These are phyloP conservation scores for Drosophila multiciliata DNA, from an alignment of 2,888 invertebrate genomes.

Conservation along the genomic window DNA sequence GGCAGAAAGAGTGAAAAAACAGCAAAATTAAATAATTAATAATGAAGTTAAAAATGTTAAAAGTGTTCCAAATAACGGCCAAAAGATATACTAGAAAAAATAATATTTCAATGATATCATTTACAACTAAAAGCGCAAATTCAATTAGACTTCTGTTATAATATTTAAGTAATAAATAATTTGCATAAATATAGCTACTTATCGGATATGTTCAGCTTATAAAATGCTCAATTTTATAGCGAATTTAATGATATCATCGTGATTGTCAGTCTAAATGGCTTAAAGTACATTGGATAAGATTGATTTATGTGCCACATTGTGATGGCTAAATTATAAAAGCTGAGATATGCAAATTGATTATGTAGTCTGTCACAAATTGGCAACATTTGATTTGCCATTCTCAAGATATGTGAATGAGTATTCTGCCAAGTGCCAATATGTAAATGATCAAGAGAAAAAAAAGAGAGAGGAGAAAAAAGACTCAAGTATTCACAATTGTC, in stretches of 20 bases:
- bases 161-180: neutral
- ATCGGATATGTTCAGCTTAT: neutral
- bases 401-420: constrained; percentile 38
- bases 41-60: neutral
- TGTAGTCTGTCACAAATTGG: constrained; percentile 59
- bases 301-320: constrained; percentile 60
- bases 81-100: neutral
- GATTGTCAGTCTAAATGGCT: constrained; percentile 27
- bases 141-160: neutral
- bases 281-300: constrained; percentile 41
- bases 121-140: neutral
- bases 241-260: constrained; percentile 36
- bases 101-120: neutral
- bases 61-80: neutral
- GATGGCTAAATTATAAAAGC: constrained; percentile 45
- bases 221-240: neutral
- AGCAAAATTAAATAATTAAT: neutral
- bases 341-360: constrained; percentile 70
- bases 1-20: neutral
- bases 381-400: constrained; percentile 76
- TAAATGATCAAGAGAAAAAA: constrained; percentile 37
- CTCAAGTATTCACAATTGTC: constrained; percentile 62
- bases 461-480: neutral
- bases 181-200: neutral
- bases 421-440: constrained; percentile 65